Base-by-base conservation (phyloP, 2,797 vertebrate genomes). In the Sparus aurata region DNA sequence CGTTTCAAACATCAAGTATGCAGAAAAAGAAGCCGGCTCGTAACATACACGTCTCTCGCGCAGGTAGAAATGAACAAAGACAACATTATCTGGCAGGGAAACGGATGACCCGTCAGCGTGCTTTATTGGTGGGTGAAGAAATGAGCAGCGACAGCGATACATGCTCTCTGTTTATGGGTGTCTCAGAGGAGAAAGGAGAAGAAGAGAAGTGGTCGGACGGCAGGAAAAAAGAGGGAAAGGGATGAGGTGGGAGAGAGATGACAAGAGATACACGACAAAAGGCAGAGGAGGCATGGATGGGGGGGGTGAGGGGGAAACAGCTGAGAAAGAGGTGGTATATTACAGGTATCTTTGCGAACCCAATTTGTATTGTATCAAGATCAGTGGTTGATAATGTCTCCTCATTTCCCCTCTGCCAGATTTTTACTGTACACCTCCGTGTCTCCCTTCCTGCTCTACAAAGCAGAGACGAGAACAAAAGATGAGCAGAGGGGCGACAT, bases 291-390 rank as follows among this genome's bases (percentile, higher is more conserved):
- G 66, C 16, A 34, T 34, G 17, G 23, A 13, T 12, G 30, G 16
- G 18, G 18, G 18, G 22, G 18, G n/a, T 7, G 20, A 46, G 4
- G 46, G 22, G 12, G 5, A 17, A 41, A 30, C 27, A 45, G 65
- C 27, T 20, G 55, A 55, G 10, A 71, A 77, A 74, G 69, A 67
- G 72, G 69, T 55, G 83, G 66, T 49, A 12, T 75, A 75, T 72
- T 69, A 72, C 66, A 87, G 83, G 88, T 88, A 82, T 90, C 79
- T 77, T 23, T 23, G 77, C 79, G 80, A 93, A 93, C 82, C 25
- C 85, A 86, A 93, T 94, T 90, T 91, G 88, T 90, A 77, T 79
- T 52, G 58, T 79, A 90, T 90, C 84, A 76, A 86, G 85, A 92
- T 93, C 69, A 80, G 85, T 22, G 15, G 20, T 69, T 41, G 89